These are phyloP conservation scores for Macrosteles quadrilineatus DNA, from an alignment of 1,140 invertebrate species.

Conservation along the genomic window DNA sequence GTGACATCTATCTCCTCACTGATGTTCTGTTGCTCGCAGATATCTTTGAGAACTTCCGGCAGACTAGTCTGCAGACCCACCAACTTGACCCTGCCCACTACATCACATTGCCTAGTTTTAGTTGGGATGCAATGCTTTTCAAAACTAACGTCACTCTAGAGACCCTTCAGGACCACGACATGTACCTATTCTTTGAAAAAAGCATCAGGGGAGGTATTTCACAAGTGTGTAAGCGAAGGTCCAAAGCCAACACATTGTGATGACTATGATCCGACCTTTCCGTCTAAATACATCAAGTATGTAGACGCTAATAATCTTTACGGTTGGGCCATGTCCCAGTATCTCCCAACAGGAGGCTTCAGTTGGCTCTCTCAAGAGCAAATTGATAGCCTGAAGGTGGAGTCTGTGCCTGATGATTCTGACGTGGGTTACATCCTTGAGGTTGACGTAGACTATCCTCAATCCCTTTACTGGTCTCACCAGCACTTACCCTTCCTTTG, in stretches of 20 bases:
- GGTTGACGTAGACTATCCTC: neutral
- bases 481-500: slow-evolving; percentile 36
- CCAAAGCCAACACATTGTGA: neutral
- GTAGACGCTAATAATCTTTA: too few species aligned
- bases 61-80: too few species aligned
- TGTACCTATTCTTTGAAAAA: too few species aligned
- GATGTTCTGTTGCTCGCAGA: too few species aligned
- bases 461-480: neutral
- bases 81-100: too few species aligned
- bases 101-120: too few species aligned
- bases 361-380: too few species aligned
- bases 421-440: neutral
- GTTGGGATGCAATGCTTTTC: neutral
- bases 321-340: neutral
- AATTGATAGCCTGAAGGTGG: too few species aligned
- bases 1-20: too few species aligned
- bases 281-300: too few species aligned
- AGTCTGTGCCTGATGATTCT: neutral
- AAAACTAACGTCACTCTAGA: neutral
- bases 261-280: too few species aligned
- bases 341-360: neutral
- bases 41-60: neutral
- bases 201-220: too few species aligned
- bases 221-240: neutral
- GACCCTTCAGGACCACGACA: neutral